Conservation (phyloP, 2,797 vertebrate species). For the Scarus forsteni region DNA sequence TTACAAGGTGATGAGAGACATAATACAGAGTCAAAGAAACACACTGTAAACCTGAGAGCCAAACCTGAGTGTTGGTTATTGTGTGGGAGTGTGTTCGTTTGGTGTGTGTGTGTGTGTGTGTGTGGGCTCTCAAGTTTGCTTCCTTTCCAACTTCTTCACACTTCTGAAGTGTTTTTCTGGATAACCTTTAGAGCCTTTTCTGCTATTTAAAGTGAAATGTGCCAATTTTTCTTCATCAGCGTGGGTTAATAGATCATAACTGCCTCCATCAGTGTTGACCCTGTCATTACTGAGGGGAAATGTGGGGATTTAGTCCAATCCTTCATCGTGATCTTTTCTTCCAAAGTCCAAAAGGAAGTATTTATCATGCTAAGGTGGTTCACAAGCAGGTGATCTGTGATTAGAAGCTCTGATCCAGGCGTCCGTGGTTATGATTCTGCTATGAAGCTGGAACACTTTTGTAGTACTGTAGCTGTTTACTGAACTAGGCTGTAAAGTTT, state of each 20-base stretch:
- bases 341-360: neutral
- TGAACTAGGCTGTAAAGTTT: no score
- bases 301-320: conserved; percentile 10
- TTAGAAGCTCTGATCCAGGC: no score
- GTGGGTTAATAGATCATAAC: conserved; percentile 2
- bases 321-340: conserved; percentile 2
- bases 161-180: conserved; percentile 26
- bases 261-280: neutral
- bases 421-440: no score
- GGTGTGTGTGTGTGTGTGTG: conserved; percentile 9
- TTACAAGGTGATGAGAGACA: conserved; percentile 16
- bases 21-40: conserved; percentile 27
- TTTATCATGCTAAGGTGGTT: no score
- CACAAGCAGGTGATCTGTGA: no score
- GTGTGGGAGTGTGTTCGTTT: conserved; percentile 7
- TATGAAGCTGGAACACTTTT: no score
- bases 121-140: conserved; percentile 2
- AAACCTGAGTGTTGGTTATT: neutral
- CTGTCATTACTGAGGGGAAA: conserved; percentile 11
- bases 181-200: conserved; percentile 7
- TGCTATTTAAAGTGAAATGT: conserved; percentile 14
- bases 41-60: neutral
- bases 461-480: no score
- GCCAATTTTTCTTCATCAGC: neutral
- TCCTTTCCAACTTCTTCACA: conserved; percentile 6